These are phyloP conservation scores for Perca flavescens DNA, from an alignment of 2,113 vertebrate genomes.

Conservation along the genomic window DNA sequence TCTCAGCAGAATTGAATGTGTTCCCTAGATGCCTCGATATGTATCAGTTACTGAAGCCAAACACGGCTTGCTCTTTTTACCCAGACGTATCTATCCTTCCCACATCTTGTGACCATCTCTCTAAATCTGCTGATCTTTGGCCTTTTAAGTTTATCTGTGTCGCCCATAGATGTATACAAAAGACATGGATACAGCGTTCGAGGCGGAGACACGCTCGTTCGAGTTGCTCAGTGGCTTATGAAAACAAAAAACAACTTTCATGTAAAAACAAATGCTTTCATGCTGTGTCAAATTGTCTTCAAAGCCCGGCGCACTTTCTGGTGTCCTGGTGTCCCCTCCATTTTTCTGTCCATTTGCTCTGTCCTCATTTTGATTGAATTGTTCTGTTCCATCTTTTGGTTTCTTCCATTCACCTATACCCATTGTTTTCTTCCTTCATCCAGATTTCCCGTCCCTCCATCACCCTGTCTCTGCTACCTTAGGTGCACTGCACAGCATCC, in stretches of 20 bases:
- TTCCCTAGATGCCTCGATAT: not conserved
- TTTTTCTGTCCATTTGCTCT: not conserved
- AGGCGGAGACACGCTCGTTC: no score
- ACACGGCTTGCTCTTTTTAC: not conserved
- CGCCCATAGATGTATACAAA: no score
- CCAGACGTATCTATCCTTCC: not conserved
- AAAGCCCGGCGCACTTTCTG: no score
- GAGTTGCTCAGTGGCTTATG: no score
- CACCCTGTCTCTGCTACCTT: not conserved
- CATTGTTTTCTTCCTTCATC: not conserved
- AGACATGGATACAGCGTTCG: no score
- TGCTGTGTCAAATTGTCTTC: no score
- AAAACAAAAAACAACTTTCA: no score
- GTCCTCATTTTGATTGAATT: slow-evolving; percentile 1
- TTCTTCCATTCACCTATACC: not conserved
- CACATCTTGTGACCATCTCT: not conserved
- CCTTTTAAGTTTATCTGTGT: no score
- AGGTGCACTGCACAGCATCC: not conserved
- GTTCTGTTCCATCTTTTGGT: not conserved
- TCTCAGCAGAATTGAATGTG: not conserved
- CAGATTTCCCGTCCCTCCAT: not conserved
- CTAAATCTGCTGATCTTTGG: not conserved
- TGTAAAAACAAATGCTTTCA: no score
- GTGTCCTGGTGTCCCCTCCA: not conserved
- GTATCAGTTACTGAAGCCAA: not conserved